Conservation (phyloP, 92 coral and sea anemone species). For the Desmophyllum pertusum region DNA sequence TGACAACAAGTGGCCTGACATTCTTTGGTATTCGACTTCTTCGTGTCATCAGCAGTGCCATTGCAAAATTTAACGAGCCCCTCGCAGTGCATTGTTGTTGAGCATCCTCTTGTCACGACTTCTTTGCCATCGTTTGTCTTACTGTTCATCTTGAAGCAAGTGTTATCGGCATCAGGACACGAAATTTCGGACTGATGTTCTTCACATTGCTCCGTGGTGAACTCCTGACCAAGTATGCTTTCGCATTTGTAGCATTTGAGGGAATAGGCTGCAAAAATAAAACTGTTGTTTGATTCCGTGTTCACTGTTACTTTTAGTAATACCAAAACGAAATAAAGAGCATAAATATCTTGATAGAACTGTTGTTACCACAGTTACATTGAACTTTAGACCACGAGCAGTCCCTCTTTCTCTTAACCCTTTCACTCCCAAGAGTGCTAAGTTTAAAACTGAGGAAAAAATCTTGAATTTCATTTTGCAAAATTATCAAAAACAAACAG, state of each 20-base stretch:
- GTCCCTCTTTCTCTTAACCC: no score
- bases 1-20: neutral
- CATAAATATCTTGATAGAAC: no score
- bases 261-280: neutral
- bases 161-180: neutral
- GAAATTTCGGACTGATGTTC: neutral
- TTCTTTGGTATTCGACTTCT: neutral
- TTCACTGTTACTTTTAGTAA: no score
- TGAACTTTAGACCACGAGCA: no score
- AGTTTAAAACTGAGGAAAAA: no score
- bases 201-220: constrained; percentile 9
- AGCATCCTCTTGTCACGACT: neutral
- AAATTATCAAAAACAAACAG: no score
- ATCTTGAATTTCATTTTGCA: no score
- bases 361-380: no score
- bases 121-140: neutral
- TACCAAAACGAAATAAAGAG: no score
- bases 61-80: no score
- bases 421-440: no score
- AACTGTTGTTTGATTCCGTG: no score
- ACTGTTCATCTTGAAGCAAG: neutral
- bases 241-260: neutral
- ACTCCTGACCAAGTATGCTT: neutral
- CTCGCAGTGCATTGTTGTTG: neutral
- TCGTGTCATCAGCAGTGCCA: neutral